Percentiles rank a stretch among this genome's conserved stretches.
Evolutionary conservation across 2,113 vertebrate genomes (phyloP).

Genomic region (Sardina pilchardus): DNA sequence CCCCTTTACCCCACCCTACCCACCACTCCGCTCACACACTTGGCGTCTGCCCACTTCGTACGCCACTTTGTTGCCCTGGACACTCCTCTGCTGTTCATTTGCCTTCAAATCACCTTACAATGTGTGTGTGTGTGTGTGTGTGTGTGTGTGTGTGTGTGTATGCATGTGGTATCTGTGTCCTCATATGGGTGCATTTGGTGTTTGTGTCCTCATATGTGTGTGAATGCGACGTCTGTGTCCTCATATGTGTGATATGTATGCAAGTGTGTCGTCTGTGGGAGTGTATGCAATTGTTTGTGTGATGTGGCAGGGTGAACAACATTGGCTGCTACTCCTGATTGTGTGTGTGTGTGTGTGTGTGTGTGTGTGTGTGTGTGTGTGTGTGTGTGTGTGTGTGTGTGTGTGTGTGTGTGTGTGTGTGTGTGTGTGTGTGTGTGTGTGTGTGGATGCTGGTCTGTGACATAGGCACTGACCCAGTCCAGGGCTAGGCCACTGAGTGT

Average conservation of each 20-base stretch:
- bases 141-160: no score
- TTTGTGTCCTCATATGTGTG: background rate
- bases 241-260: background rate
- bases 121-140: no score
- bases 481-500: background rate
- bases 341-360: conserved; percentile 9
- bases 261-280: background rate
- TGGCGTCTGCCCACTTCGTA: no score
- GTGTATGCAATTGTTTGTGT: background rate
- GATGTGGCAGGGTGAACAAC: background rate
- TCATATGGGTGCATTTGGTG: background rate
- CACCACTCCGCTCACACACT: no score
- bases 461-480: background rate
- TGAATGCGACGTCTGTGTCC: no score
- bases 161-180: no score
- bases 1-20: no score
- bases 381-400: background rate
- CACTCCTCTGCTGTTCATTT: no score
- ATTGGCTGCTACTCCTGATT: background rate
- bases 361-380: conserved; percentile 8
- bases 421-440: background rate
- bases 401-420: background rate
- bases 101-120: no score
- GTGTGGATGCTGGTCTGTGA: background rate
- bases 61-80: no score